These are phyloP conservation scores for Mungos mungo DNA, from an alignment of 2,113 vertebrate species.

Conservation along the genomic window DNA sequence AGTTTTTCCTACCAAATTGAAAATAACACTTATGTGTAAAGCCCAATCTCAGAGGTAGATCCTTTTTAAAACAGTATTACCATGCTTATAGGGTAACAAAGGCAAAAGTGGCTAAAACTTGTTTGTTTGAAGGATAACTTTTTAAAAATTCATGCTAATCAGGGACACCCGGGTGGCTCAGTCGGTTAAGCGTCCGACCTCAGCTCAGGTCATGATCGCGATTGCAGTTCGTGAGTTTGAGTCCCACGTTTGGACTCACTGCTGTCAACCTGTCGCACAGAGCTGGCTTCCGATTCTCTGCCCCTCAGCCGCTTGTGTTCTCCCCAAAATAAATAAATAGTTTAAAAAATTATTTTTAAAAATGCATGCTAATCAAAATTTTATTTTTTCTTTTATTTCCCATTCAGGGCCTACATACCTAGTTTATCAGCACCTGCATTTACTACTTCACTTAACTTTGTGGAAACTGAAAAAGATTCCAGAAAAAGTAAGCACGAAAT, in stretches of 20 bases:
- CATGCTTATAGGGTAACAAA: not conserved
- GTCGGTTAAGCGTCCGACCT: no score
- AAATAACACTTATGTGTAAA: not conserved
- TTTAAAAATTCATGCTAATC: not conserved
- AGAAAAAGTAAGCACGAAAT: conserved; percentile 56
- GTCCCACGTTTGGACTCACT: no score
- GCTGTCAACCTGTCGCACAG: no score
- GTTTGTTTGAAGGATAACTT: not conserved
- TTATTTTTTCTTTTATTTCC: not conserved
- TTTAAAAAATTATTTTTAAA: not conserved
- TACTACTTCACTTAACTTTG: conserved; percentile 70
- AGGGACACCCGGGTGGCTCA: no score
- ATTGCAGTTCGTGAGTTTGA: no score
- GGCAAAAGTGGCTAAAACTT: not conserved
- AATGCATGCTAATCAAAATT: not conserved
- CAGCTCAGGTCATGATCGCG: no score
- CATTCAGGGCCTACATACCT: conserved; percentile 39
- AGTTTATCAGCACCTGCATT: conserved; percentile 67
- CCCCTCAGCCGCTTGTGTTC: no score
- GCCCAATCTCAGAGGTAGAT: not conserved
- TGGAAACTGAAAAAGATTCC: conserved; percentile 65
- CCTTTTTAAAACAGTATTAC: not conserved
- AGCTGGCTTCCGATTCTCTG: no score
- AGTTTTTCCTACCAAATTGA: not conserved
- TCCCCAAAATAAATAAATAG: no score